A percentile compares a stretch with the other conserved stretches of the same genome.
Evolutionary conservation across 2,113 vertebrate genomes (phyloP).

Genomic region (Grus americana): DNA sequence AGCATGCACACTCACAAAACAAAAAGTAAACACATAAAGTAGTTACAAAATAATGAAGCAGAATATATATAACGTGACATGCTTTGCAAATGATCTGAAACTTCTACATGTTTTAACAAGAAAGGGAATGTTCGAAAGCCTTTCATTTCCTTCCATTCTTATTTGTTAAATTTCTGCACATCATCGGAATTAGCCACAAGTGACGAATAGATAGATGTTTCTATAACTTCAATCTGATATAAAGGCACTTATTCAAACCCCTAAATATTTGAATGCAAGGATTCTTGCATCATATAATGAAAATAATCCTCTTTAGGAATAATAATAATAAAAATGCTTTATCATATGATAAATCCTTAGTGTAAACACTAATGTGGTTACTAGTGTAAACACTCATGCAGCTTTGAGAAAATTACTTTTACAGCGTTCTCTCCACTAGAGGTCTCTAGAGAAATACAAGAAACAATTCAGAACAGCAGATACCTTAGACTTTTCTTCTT

Average conservation of each 20-base stretch:
- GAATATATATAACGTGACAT: not conserved
- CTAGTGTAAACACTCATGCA: no score
- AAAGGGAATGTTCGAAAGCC: not conserved
- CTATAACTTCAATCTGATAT: not conserved
- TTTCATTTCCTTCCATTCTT: not conserved
- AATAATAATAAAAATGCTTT: not conserved
- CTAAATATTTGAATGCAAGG: not conserved
- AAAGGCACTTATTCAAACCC: not conserved
- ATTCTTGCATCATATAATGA: not conserved
- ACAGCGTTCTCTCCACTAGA: slow-evolving; percentile 71
- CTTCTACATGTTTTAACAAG: not conserved
- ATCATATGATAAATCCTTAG: not conserved
- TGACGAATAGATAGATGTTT: not conserved
- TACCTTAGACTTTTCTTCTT: not conserved
- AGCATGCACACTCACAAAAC: not conserved
- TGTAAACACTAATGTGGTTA: not conserved
- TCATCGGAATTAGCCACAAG: not conserved
- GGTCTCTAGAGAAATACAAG: slow-evolving; percentile 75
- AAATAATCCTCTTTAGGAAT: not conserved
- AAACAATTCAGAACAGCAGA: not conserved
- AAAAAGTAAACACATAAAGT: not conserved
- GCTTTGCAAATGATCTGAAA: not conserved
- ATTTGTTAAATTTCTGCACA: not conserved
- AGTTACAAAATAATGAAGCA: not conserved
- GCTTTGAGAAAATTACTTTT: not conserved